Percentiles rank a stretch among this genome's conserved stretches.
Conservation (phyloP, 2,888 invertebrate genomes). For the Hartigia nigra region DNA sequence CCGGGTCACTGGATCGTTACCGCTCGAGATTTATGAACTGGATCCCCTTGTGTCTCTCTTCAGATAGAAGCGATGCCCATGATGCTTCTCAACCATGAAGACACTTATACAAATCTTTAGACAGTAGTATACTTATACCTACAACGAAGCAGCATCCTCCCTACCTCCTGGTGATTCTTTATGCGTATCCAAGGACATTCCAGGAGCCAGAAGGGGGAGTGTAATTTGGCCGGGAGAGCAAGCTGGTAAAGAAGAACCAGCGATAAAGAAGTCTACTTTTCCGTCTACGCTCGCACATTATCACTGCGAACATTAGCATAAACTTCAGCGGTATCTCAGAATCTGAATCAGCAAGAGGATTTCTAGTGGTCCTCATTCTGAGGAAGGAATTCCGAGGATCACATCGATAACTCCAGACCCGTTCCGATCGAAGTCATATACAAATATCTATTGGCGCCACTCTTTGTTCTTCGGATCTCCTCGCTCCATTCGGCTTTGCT, state of each 20-base stretch:
- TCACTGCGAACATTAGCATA: neutral
- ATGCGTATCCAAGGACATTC: neutral
- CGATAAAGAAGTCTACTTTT: neutral
- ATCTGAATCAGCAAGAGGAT: neutral
- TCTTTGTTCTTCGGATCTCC: neutral
- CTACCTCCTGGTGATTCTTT: neutral
- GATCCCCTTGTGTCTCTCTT: neutral
- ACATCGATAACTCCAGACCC: neutral
- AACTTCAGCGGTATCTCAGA: neutral
- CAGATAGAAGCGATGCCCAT: neutral
- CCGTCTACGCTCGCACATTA: neutral
- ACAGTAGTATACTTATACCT: neutral
- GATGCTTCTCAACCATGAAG: neutral
- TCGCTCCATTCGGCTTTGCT: slow-evolving; percentile 13
- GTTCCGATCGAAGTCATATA: neutral
- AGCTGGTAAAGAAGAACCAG: neutral
- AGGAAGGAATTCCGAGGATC: neutral
- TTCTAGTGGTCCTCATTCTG: neutral
- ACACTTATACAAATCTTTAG: neutral
- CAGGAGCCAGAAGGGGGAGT: neutral
- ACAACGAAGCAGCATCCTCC: neutral
- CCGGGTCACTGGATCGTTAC: neutral
- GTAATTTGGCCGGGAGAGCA: neutral
- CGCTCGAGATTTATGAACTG: neutral
- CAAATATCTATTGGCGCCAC: neutral